Conservation (phyloP, 1,140 invertebrate genomes). For the Hestina assimilis region DNA sequence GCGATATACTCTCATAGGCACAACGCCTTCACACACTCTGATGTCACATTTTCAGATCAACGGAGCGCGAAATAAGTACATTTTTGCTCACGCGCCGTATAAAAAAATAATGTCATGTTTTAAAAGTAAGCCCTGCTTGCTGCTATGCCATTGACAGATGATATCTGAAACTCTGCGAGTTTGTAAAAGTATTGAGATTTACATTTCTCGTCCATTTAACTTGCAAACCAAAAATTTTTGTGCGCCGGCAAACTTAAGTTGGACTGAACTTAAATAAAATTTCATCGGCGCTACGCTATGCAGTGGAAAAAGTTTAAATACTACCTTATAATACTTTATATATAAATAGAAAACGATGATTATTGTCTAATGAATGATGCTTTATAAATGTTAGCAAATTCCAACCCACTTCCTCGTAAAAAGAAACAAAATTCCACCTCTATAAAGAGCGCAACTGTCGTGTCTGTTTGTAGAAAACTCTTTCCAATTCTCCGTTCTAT, state of each 20-base stretch:
- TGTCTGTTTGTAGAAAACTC: conserved; percentile 1
- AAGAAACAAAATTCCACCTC: conserved; percentile 1
- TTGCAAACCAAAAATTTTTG: conserved; percentile 30
- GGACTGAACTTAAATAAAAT: conserved; percentile 14
- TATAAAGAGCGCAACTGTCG: conserved; percentile 6
- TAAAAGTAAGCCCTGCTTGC: conserved; percentile 51
- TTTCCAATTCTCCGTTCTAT: conserved; percentile 1
- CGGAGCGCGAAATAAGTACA: conserved; percentile 77
- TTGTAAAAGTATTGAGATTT: neutral
- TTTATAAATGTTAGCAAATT: neutral
- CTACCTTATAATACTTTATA: neutral
- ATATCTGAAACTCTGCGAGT: conserved; percentile 13
- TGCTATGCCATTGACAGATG: conserved; percentile 55
- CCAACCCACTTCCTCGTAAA: neutral
- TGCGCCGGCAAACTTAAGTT: neutral
- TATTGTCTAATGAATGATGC: neutral
- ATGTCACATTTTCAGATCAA: conserved; percentile 75
- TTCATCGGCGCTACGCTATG: conserved; percentile 2
- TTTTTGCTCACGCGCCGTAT: conserved; percentile 69
- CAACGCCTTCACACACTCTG: conserved; percentile 58
- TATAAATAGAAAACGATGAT: neutral
- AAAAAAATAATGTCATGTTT: conserved; percentile 72
- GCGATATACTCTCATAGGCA: conserved; percentile 45
- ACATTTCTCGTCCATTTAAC: conserved; percentile 6
- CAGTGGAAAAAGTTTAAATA: neutral